Percentiles rank a stretch among this genome's conserved stretches.
phyloP scores from a whole-genome alignment of 2,797 vertebrate genomes.

The Microctenopoma stevenorrisi region DNA sequence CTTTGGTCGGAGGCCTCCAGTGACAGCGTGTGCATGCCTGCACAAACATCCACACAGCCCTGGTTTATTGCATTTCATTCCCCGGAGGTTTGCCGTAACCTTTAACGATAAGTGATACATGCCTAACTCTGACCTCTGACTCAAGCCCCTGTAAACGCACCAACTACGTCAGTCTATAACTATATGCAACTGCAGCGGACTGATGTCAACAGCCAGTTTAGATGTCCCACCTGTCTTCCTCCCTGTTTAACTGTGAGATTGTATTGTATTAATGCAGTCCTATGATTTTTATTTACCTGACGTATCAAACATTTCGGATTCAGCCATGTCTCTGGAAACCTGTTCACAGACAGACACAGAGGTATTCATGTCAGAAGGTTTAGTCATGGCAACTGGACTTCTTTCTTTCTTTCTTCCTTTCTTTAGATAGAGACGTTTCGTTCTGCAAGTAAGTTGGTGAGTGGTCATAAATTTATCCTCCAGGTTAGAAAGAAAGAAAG shows the following conservation, averaged over 20 bases:
- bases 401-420: too few species aligned
- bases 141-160: not conserved
- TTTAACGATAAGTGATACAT: conserved; percentile 37
- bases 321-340: conserved; percentile 55
- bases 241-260: not conserved
- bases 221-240: not conserved
- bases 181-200: not conserved
- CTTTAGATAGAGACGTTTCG: too few species aligned
- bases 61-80: conserved; percentile 7
- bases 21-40: conserved; percentile 34
- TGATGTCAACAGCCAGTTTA: conserved; percentile 6
- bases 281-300: conserved; percentile 61
- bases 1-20: conserved; percentile 61
- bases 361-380: not conserved
- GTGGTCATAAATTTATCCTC: too few species aligned
- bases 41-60: conserved; percentile 23
- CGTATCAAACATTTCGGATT: conserved; percentile 41
- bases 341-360: conserved; percentile 44
- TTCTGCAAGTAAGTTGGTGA: too few species aligned
- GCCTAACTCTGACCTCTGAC: conserved; percentile 43
- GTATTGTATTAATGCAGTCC: not conserved
- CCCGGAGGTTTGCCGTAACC: conserved; percentile 14
- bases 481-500: too few species aligned
- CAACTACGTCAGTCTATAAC: not conserved
- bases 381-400: too few species aligned